Percentiles rank a stretch among this genome's conserved stretches.
These are phyloP conservation scores for Drosophila leontia DNA, from an alignment of 1,140 invertebrate genomes.

Conservation along the genomic window DNA sequence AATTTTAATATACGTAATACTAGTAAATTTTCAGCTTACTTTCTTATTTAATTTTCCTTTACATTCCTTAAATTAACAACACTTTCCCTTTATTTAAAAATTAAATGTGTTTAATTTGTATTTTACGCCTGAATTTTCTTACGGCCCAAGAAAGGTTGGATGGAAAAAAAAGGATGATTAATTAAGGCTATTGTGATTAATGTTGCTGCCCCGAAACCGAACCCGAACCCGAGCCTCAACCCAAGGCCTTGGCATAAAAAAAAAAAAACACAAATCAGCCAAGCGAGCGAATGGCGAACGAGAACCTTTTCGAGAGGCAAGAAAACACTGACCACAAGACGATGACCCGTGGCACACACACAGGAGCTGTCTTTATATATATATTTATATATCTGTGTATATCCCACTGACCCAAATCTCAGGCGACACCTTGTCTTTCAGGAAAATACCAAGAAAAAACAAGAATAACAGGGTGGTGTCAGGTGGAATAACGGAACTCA, in stretches of 20 bases:
- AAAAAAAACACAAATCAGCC: slow-evolving; percentile 37
- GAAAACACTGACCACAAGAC: slow-evolving; percentile 48
- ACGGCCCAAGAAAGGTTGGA: slow-evolving; percentile 9
- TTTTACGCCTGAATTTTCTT: slow-evolving; percentile 46
- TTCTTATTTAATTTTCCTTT: not conserved
- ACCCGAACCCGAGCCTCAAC: not conserved
- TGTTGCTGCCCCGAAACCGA: slow-evolving; percentile 26
- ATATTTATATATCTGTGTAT: slow-evolving; percentile 4
- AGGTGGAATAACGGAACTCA: slow-evolving; percentile 24
- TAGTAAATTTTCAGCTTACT: not conserved
- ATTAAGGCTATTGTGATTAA: slow-evolving; percentile 64
- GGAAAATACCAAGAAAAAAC: not conserved
- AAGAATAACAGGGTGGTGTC: slow-evolving; percentile 3
- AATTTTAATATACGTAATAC: not conserved
- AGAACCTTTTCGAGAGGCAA: slow-evolving; percentile 39
- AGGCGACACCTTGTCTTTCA: slow-evolving; percentile 39
- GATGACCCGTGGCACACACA: slow-evolving; percentile 6
- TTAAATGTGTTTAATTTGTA: slow-evolving; percentile 46
- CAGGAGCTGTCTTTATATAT: not conserved
- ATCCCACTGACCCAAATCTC: slow-evolving; percentile 56
- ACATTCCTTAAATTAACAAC: slow-evolving; percentile 2
- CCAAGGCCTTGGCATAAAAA: slow-evolving; percentile 14
- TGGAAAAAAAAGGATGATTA: slow-evolving; percentile 48
- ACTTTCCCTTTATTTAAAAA: slow-evolving; percentile 9
- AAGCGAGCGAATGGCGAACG: slow-evolving; percentile 17